Evolutionary conservation across 2,113 vertebrate species (phyloP).

Genomic region (Emydura subglobosa): DNA sequence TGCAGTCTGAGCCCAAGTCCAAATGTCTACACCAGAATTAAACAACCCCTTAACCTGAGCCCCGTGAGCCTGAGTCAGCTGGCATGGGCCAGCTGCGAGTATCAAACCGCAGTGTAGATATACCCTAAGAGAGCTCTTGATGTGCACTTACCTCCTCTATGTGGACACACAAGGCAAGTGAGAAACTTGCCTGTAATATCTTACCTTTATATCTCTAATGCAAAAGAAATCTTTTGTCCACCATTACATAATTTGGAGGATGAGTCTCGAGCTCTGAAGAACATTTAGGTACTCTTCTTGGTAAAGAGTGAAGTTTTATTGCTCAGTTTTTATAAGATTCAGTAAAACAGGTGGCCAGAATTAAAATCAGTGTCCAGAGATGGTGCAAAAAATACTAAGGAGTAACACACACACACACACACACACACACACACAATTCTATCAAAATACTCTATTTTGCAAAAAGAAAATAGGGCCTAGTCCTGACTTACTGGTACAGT

Average conservation of each 20-base stretch:
- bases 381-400: no score
- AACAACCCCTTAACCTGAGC: no score
- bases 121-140: no score
- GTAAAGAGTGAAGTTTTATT: neutral
- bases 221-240: neutral
- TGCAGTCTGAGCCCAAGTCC: no score
- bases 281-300: neutral
- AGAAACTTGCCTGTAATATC: neutral
- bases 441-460: no score
- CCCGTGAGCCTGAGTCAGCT: no score
- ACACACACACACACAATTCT: no score
- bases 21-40: no score
- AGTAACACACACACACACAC: no score
- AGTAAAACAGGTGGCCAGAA: neutral
- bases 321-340: conserved; percentile 14
- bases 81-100: no score
- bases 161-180: neutral
- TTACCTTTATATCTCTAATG: neutral
- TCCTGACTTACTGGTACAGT: neutral
- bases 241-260: neutral
- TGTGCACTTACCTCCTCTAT: neutral
- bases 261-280: neutral
- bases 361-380: conserved; percentile 2
- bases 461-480: neutral
- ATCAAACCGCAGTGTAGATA: no score